Conservation (phyloP, 1,140 invertebrate species). For the Scylla paramamosain region DNA sequence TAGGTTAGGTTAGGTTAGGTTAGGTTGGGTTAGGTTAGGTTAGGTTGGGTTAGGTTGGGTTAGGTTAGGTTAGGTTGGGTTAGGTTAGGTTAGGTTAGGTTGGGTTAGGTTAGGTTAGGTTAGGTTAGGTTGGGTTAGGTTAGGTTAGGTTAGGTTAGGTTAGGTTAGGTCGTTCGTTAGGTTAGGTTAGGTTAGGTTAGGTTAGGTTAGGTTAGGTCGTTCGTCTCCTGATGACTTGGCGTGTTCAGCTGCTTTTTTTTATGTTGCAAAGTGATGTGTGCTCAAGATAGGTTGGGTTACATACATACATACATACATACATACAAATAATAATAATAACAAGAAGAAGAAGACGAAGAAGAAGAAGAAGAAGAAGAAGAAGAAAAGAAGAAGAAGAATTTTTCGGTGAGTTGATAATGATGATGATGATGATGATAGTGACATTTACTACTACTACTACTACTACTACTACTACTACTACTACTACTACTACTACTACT, state of each 20-base stretch:
- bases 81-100: background rate
- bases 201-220: slow-evolving; percentile 37
- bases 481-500: slow-evolving; percentile 22
- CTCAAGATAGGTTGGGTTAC: background rate
- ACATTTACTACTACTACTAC: background rate
- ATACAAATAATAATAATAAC: background rate
- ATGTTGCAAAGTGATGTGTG: background rate
- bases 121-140: slow-evolving; percentile 23
- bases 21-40: too few relatives aligned
- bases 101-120: background rate
- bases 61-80: background rate
- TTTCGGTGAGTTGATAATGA: too few relatives aligned
- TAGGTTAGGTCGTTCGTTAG: background rate
- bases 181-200: slow-evolving; percentile 43
- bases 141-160: slow-evolving; percentile 41
- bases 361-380: too few relatives aligned
- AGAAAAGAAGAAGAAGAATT: too few relatives aligned
- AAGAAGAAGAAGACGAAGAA: too few relatives aligned
- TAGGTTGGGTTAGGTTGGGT: background rate
- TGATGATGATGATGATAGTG: background rate
- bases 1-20: too few relatives aligned
- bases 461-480: background rate
- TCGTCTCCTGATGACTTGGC: background rate
- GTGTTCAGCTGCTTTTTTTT: too few relatives aligned
- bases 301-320: background rate